phyloP scores from a whole-genome alignment of 2,797 vertebrate genomes.

The Corythornis leucogaster region DNA sequence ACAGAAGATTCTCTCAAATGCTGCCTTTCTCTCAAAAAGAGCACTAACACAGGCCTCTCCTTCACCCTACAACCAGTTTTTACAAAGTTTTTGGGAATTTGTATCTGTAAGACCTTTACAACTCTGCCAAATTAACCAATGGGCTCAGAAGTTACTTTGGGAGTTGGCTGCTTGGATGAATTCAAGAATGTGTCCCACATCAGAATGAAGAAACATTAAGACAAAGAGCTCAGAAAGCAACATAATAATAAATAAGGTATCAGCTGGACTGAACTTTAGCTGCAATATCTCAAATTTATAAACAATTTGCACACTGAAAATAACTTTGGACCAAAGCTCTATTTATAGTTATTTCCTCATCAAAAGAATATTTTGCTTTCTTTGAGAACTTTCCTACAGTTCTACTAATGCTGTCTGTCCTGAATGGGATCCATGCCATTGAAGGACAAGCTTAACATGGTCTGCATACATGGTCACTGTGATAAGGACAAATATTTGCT shows the following conservation, averaged over 20 bases:
- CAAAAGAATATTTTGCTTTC: not conserved
- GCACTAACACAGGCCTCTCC: not conserved
- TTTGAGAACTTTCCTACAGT: not conserved
- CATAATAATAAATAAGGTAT: rapidly evolving
- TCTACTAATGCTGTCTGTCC: not conserved
- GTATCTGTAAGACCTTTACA: not conserved
- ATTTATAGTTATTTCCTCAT: not conserved
- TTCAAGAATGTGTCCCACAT: not conserved
- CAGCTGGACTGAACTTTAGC: not conserved
- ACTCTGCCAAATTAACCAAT: not conserved
- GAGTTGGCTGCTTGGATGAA: not conserved
- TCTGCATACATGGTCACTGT: not conserved
- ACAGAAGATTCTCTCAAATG: not conserved
- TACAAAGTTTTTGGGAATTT: not conserved
- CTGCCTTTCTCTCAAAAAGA: not conserved
- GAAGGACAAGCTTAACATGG: not conserved
- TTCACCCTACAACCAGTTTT: not conserved
- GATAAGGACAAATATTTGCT: not conserved
- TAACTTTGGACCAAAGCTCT: not conserved
- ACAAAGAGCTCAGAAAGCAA: not conserved
- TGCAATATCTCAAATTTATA: not conserved
- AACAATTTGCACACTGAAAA: not conserved
- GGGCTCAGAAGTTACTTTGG: not conserved
- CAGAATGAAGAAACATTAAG: not conserved
- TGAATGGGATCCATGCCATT: not conserved